These are phyloP conservation scores for Columba janthina DNA, from an alignment of 2,113 vertebrate species.

Conservation along the genomic window DNA sequence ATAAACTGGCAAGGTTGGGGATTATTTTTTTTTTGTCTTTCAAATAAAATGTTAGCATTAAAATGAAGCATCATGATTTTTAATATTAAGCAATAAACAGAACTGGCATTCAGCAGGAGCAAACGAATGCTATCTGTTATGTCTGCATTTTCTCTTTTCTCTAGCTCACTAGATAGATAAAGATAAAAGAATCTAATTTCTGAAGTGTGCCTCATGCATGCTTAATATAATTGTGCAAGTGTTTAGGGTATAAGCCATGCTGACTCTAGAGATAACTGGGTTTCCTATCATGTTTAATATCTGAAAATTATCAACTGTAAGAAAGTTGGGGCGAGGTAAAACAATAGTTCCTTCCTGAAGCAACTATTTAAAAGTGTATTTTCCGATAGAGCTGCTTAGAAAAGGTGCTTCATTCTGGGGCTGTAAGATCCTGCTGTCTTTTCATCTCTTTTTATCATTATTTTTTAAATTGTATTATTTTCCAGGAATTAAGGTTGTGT, in stretches of 20 bases:
- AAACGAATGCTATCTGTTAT: conserved; percentile 59
- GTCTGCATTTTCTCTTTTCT: conserved; percentile 47
- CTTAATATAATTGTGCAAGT: neutral
- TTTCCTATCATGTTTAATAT: conserved; percentile 35
- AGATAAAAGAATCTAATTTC: conserved; percentile 43
- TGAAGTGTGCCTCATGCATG: conserved; percentile 13
- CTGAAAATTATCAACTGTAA: conserved; percentile 18
- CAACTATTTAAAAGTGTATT: conserved; percentile 6
- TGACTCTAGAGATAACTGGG: conserved; percentile 2
- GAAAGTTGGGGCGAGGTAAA: conserved; percentile 13
- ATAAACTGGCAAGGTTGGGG: conserved; percentile 31
- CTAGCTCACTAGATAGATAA: neutral
- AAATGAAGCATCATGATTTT: conserved; percentile 48
- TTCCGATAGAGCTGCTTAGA: neutral
- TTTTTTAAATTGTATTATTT: conserved; percentile 31
- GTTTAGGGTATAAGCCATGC: conserved; percentile 18
- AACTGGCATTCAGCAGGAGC: conserved; percentile 49
- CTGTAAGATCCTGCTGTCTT: neutral
- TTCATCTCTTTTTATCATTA: conserved; percentile 10
- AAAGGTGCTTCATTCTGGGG: neutral
- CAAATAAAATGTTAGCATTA: conserved; percentile 76
- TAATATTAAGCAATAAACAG: conserved; percentile 53
- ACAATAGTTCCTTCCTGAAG: conserved; percentile 25
- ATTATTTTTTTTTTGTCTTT: conserved; percentile 66
- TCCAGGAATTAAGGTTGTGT: conserved; percentile 6